These are phyloP conservation scores for Mirounga angustirostris DNA, from an alignment of 2,113 vertebrate species.

Conservation along the genomic window DNA sequence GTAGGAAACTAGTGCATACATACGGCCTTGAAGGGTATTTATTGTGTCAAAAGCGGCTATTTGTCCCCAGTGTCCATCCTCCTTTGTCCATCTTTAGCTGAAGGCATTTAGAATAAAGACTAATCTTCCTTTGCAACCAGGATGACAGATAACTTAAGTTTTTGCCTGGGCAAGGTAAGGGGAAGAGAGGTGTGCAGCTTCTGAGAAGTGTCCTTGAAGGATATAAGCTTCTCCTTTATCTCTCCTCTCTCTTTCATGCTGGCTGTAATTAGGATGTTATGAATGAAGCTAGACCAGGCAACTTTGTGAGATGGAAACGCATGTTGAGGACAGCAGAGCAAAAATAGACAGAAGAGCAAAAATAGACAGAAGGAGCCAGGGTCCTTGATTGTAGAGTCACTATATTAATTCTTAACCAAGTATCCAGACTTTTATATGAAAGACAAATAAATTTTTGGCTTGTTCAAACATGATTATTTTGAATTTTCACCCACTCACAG, in stretches of 20 bases:
- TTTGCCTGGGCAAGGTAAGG: not conserved
- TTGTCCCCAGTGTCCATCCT: not conserved
- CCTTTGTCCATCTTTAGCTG: not conserved
- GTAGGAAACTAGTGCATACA: not conserved
- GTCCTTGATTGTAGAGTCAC: not conserved
- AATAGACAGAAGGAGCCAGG: not conserved
- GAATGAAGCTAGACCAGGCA: not conserved
- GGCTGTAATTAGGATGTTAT: not conserved
- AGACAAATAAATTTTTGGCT: slow-evolving; percentile 26
- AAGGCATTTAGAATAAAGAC: not conserved
- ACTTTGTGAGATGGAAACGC: not conserved
- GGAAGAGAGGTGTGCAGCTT: not conserved
- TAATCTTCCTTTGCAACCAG: not conserved
- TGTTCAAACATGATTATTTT: slow-evolving; percentile 27
- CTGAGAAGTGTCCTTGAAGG: not conserved
- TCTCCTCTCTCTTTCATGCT: not conserved
- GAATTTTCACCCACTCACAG: not conserved
- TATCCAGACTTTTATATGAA: not conserved
- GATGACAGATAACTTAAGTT: not conserved
- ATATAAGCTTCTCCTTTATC: not conserved
- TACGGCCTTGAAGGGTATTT: not conserved
- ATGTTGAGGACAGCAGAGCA: not conserved
- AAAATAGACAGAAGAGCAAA: not conserved
- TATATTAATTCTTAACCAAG: not conserved
- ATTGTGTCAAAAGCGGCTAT: not conserved